phyloP scores from a whole-genome alignment of 1,140 invertebrate species.

The Plodia interpunctella region DNA sequence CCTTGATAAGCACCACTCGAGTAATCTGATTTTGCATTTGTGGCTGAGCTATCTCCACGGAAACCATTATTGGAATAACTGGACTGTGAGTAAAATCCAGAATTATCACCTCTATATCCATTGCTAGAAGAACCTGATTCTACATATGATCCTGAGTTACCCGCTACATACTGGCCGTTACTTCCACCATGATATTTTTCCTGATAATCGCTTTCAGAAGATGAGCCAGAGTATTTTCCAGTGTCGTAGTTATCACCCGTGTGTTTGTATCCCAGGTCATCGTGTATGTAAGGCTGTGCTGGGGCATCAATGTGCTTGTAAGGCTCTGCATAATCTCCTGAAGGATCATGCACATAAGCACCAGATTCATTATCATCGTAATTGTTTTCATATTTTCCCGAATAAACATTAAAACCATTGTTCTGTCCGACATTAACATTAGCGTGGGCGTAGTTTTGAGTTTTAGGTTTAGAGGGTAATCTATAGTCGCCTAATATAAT shows the following conservation, averaged over 20 bases:
- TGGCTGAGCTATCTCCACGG: conserved; percentile 15
- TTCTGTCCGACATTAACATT: conserved; percentile 9
- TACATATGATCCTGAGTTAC: conserved; percentile 53
- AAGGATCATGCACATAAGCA: conserved; percentile 59
- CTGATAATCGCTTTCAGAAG: conserved; percentile 21
- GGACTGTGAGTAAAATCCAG: background rate
- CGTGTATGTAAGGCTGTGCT: conserved; percentile 46
- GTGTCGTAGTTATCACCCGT: conserved; percentile 26
- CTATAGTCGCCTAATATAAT: conserved; percentile 63
- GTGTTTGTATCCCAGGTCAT: conserved; percentile 39
- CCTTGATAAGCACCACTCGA: conserved; percentile 12
- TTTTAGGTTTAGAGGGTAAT: conserved; percentile 32
- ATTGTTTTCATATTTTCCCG: conserved; percentile 21
- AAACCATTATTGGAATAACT: conserved; percentile 24
- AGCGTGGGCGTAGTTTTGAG: conserved; percentile 6
- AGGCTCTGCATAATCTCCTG: conserved; percentile 60
- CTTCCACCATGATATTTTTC: conserved; percentile 26
- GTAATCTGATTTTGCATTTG: background rate
- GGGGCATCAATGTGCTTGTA: conserved; percentile 52
- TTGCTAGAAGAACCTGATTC: conserved; percentile 19
- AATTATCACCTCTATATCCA: conserved; percentile 22
- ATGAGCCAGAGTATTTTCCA: conserved; percentile 26
- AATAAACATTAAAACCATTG: conserved; percentile 12
- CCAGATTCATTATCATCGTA: conserved; percentile 45
- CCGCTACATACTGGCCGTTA: conserved; percentile 45